Evolutionary conservation across 2,888 invertebrate genomes (phyloP), one percentile per base, ranked within the genome.

Genomic region (Cantharis rufa): DNA sequence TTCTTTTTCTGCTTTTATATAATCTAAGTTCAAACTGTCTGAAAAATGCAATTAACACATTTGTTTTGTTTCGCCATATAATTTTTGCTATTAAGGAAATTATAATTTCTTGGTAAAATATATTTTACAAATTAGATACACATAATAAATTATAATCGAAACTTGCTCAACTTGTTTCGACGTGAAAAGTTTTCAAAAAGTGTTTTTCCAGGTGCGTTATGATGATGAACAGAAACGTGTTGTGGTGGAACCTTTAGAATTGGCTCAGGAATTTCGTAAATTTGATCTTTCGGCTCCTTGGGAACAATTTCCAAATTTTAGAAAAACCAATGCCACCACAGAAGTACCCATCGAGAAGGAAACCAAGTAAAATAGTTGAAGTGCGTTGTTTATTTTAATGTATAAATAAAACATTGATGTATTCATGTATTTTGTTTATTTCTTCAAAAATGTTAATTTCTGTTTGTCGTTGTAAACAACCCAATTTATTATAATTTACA

Each of bases 231-330:
- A 95, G 85, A 96, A 96, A 87, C 93, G 99, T 76, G 96, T 99
- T 3, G 99, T 99, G 1, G 92, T 96, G 71, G 99, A 99, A 87
- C 99, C 99, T 0, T 87, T 99, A 72, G 99, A 99, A 88, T 89
- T 99, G 88, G 93, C 98, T 0, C 99, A 99, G 89, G 99, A 99
- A 89, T 99, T 98, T 89, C 92, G 99, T 72, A 95, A 96, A 87
- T 99, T 99, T 88, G 99, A 99, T 87, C 91, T 98, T 80, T 95
- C 95, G 80, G 95, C 97, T 21, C 99, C 99, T 0, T 99, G 99
- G 99, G 99, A 99, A 89, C 95, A 96, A 85, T 99, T 99, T 88
- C 98, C 98, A 1, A 95, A 96, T 86, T 96, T 96, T 89, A 90
- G 95, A 81, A 90, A 92, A 78, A 90, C 91, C 10, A 91, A 92